Evolutionary conservation across 1,140 invertebrate species (phyloP).

Genomic region (Drosophila asahinai): DNA sequence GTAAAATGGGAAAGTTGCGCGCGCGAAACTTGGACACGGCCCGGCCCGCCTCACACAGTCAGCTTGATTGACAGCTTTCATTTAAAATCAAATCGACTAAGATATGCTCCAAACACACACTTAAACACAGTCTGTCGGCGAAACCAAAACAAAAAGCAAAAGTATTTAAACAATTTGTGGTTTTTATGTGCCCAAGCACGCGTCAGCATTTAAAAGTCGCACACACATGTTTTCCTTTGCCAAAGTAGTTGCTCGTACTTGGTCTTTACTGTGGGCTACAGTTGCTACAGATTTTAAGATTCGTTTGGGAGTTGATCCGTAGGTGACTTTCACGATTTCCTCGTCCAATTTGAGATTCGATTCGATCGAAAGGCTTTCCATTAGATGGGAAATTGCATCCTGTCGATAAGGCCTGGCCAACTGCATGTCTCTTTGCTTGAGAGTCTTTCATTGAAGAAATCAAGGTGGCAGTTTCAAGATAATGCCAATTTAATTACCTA

Average conservation of each 20-base stretch:
- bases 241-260: conserved; percentile 42
- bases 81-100: conserved; percentile 79
- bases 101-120: conserved; percentile 52
- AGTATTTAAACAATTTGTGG: conserved; percentile 65
- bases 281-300: conserved; percentile 63
- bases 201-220: conserved; percentile 42
- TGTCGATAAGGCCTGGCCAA: conserved; percentile 29
- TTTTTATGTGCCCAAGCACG: conserved; percentile 50
- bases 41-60: conserved; percentile 49
- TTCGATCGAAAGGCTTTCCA: conserved; percentile 19
- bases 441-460: conserved; percentile 14
- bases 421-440: conserved; percentile 6
- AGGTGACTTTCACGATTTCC: conserved; percentile 75
- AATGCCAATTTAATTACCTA: background rate
- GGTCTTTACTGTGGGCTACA: conserved; percentile 39
- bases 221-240: conserved; percentile 27
- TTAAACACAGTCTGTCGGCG: conserved; percentile 16
- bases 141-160: conserved; percentile 57
- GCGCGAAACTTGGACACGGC: conserved; percentile 41
- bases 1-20: conserved; percentile 78
- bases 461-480: background rate
- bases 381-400: conserved; percentile 26
- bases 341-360: conserved; percentile 24
- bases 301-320: conserved; percentile 38
- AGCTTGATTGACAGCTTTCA: conserved; percentile 82